Evolutionary conservation across 2,888 invertebrate genomes (phyloP).

Genomic region (Macaria notata): DNA sequence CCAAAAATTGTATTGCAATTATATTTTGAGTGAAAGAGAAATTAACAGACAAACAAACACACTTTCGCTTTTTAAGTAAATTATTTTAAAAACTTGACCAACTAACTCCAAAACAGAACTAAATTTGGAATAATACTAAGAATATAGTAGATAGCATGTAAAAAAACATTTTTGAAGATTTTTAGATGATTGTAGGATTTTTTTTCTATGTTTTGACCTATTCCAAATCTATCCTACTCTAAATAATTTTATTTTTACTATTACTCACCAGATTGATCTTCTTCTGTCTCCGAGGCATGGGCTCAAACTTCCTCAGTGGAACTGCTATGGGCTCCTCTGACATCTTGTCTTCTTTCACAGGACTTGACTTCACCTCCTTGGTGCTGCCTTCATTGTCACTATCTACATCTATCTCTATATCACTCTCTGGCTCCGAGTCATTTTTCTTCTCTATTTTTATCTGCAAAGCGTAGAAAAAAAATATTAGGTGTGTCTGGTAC

Average conservation of each 20-base stretch:
- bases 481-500: background rate
- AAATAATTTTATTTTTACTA: background rate
- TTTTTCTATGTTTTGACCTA: too few species aligned
- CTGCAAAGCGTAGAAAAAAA: slow-evolving; percentile 41
- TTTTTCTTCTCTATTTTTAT: slow-evolving; percentile 78
- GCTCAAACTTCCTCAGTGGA: slow-evolving; percentile 65
- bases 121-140: too few species aligned
- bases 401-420: slow-evolving; percentile 84
- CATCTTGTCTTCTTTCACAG: slow-evolving; percentile 16
- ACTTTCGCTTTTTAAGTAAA: too few species aligned
- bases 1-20: too few species aligned
- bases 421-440: slow-evolving; percentile 75
- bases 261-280: slow-evolving; percentile 72
- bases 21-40: too few species aligned
- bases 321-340: slow-evolving; percentile 58
- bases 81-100: too few species aligned
- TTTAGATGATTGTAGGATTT: too few species aligned
- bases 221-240: too few species aligned
- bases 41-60: too few species aligned
- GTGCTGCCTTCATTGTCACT: slow-evolving; percentile 64
- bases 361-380: slow-evolving; percentile 23
- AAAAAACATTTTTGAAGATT: too few species aligned
- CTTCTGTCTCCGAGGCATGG: slow-evolving; percentile 73
- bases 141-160: too few species aligned
- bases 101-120: too few species aligned